Conservation (phyloP, 2,888 invertebrate species). For the Trichopoda pennipes region DNA sequence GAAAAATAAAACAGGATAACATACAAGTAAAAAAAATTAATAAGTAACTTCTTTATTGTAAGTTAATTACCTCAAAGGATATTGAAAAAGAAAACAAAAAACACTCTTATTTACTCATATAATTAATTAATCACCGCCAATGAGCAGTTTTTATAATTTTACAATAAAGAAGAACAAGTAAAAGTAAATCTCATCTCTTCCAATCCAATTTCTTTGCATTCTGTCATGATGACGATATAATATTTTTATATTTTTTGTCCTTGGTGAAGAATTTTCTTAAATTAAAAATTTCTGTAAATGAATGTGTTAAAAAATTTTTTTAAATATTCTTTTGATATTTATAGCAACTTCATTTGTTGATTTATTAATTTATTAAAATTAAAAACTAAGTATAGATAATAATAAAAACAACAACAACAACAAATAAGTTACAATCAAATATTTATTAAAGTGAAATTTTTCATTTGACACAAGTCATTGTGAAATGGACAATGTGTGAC, state of each 20-base stretch:
- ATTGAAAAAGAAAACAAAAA: neutral
- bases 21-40: too few species aligned
- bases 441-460: constrained; percentile 28
- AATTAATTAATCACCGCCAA: too few species aligned
- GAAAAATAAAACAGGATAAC: too few species aligned
- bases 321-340: neutral
- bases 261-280: neutral
- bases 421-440: constrained; percentile 18
- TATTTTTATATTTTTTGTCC: neutral
- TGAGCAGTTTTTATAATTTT: too few species aligned
- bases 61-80: too few species aligned
- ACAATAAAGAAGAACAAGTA: too few species aligned
- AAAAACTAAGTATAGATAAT: constrained; percentile 3
- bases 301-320: neutral
- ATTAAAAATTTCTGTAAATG: neutral
- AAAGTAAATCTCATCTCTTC: too few species aligned
- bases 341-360: constrained; percentile 20
- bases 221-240: neutral
- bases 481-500: constrained; percentile 76
- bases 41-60: too few species aligned
- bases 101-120: neutral
- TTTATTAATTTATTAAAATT: constrained; percentile 32
- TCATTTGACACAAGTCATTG: constrained; percentile 61
- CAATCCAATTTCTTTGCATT: too few species aligned
- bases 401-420: neutral